Evolutionary conservation across 1,140 invertebrate species (phyloP).

Genomic region (Venturia canescens): DNA sequence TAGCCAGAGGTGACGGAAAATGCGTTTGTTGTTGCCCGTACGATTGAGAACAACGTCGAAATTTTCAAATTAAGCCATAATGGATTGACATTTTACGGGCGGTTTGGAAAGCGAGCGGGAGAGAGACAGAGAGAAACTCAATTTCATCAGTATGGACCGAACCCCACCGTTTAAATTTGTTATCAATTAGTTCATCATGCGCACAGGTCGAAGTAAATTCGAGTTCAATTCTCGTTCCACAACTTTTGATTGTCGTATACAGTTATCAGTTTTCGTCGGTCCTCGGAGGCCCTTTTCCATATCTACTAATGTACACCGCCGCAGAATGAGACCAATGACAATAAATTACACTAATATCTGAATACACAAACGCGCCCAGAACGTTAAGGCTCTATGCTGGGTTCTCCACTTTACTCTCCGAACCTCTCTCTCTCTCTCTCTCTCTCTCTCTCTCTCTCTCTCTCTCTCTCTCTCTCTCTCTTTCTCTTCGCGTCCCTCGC

Average conservation of each 20-base stretch:
- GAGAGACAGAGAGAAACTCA: no score
- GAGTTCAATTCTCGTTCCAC: neutral
- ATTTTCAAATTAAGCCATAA: no score
- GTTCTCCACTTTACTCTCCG: neutral
- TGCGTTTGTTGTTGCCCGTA: neutral
- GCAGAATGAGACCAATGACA: slow-evolving; percentile 39
- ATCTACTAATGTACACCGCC: slow-evolving; percentile 14
- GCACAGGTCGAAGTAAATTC: no score
- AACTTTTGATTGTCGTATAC: neutral
- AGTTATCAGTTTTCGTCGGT: neutral
- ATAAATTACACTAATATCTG: slow-evolving; percentile 49
- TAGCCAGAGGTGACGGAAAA: slow-evolving; percentile 11
- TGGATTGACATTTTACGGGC: no score
- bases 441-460: no score
- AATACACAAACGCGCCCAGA: neutral
- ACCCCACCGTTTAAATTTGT: no score
- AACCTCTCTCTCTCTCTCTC: no score
- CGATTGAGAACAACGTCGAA: neutral
- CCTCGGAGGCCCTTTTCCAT: neutral
- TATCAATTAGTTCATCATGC: no score
- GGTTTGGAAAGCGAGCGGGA: no score
- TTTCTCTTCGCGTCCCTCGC: slow-evolving; percentile 13
- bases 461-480: neutral
- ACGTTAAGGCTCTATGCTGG: neutral
- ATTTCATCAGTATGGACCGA: no score